Evolutionary conservation across 2,888 invertebrate genomes (phyloP), one percentile per base, ranked within the genome.

Genomic region (Nemapogon koenigi): DNA sequence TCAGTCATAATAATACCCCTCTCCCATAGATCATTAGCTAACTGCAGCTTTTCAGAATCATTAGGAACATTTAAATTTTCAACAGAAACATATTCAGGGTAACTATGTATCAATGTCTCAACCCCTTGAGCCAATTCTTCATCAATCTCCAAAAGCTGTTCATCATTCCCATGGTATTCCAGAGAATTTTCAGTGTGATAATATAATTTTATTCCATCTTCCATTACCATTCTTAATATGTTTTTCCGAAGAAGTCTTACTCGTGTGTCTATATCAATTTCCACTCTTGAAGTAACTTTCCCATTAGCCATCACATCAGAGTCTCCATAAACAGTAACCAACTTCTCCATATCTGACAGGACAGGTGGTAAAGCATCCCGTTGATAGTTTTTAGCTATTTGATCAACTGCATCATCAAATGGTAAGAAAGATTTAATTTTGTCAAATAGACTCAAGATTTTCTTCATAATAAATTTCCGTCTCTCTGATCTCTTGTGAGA

Each of bases 321-420:
- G 43, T 89, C 89, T 17, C 87, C 87, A 52, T 84, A 84, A 1
- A 90, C 85, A 6, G 90, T 90, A 37, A 87, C 83, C 2, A 68
- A 56, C 43, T 81, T 83, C 62, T 96, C 95, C 11, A 68, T 66
- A 46, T 81, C 70, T 16, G 81, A 82, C 2, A 92, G 61, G 18
- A 86, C 81, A 0, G 97, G 97, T 0, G 98, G 97, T 38, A 98
- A 69, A 3, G 91, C 90, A 63, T 91, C 91, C 52, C 90, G 88
- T 57, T 95, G 88, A 55, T 88, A 93, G 47, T 86, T 84, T 52
- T 89, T 90, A 2, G 89, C 91, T 81, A 97, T 81, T 65, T 90
- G 86, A 67, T 98, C 98, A 2, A 90, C 91, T 11, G 91, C 92
- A 25, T 83, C 81, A 62, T 97, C 92, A 29, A 88, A 67, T 25